A percentile compares a stretch with the other conserved stretches of the same genome.
phyloP scores from a whole-genome alignment of 1,140 invertebrate genomes.

The Drosophila setifemur region DNA sequence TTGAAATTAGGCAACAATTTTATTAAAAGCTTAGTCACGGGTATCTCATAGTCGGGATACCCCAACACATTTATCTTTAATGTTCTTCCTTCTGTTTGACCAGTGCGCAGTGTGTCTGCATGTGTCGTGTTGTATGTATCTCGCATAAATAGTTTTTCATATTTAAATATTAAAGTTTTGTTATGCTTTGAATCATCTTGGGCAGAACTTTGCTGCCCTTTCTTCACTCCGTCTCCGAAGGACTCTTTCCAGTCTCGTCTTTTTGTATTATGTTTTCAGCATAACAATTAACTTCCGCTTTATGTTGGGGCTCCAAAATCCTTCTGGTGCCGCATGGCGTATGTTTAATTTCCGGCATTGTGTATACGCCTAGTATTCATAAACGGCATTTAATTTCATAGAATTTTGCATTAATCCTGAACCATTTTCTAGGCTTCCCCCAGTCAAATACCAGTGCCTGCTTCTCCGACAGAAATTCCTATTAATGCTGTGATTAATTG shows the following conservation, averaged over 20 bases:
- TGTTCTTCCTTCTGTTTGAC: constrained; percentile 27
- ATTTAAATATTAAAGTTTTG: constrained; percentile 74
- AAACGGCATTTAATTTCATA: constrained; percentile 40
- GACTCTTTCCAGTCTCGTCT: not conserved
- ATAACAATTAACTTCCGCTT: constrained; percentile 70
- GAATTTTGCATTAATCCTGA: constrained; percentile 38
- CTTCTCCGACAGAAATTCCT: constrained; percentile 33
- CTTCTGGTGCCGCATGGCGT: constrained; percentile 51
- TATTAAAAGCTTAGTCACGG: too few relatives aligned
- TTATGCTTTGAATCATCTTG: constrained; percentile 32
- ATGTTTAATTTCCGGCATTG: constrained; percentile 77
- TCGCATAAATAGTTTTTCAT: constrained; percentile 61
- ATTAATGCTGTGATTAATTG: constrained; percentile 66
- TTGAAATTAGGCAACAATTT: too few relatives aligned
- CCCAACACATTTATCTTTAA: too few relatives aligned
- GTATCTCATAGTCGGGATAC: too few relatives aligned
- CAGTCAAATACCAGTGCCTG: not conserved
- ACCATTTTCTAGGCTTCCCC: constrained; percentile 21
- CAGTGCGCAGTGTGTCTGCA: constrained; percentile 20
- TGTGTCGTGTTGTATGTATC: constrained; percentile 21
- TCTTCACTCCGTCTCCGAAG: not conserved
- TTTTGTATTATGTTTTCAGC: constrained; percentile 49
- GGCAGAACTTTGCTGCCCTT: not conserved
- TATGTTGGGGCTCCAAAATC: constrained; percentile 21
- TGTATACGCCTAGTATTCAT: constrained; percentile 56